Percentiles rank a stretch among this genome's conserved stretches.
These are phyloP conservation scores for Pleuronectes platessa DNA, from an alignment of 2,113 vertebrate genomes.

Conservation along the genomic window DNA sequence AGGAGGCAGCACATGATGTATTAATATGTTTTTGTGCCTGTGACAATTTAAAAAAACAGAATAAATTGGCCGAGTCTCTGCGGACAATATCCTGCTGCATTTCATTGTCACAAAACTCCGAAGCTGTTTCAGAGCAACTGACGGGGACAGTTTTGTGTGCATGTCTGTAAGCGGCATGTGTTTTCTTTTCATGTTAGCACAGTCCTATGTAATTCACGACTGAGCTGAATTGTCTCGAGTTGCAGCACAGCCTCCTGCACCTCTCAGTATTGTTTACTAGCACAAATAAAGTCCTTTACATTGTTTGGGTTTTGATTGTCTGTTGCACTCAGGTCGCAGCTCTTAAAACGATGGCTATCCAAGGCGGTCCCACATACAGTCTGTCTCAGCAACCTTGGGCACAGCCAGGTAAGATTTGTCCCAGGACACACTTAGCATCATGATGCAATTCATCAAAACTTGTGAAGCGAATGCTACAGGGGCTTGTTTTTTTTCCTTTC, in stretches of 20 bases:
- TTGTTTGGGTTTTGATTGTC: constrained; percentile 5
- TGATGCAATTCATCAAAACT: constrained; percentile 62
- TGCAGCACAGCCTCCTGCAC: not conserved
- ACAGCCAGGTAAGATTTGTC: constrained; percentile 88
- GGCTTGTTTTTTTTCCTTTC: constrained; percentile 34
- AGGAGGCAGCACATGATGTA: too few species aligned
- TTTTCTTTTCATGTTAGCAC: constrained; percentile 17
- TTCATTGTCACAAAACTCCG: too few species aligned
- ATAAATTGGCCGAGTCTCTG: too few species aligned
- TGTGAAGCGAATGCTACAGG: constrained; percentile 51
- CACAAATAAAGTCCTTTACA: constrained; percentile 4
- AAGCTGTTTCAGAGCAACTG: too few species aligned
- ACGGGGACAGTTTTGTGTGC: too few species aligned
- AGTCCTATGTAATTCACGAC: not conserved
- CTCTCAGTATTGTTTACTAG: constrained; percentile 2
- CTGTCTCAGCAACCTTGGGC: constrained; percentile 97
- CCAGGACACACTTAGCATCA: constrained; percentile 45
- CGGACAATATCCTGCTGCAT: too few species aligned
- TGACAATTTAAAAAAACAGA: too few species aligned
- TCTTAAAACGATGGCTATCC: constrained; percentile 92
- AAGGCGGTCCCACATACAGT: constrained; percentile 94
- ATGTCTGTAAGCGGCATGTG: not conserved
- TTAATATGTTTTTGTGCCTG: too few species aligned
- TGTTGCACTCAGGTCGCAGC: constrained; percentile 86
- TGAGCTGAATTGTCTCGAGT: constrained; percentile 10